Percentiles rank a stretch among this genome's conserved stretches.
Evolutionary conservation across 2,113 vertebrate genomes (phyloP).

Genomic region (Spermophilus dauricus): DNA sequence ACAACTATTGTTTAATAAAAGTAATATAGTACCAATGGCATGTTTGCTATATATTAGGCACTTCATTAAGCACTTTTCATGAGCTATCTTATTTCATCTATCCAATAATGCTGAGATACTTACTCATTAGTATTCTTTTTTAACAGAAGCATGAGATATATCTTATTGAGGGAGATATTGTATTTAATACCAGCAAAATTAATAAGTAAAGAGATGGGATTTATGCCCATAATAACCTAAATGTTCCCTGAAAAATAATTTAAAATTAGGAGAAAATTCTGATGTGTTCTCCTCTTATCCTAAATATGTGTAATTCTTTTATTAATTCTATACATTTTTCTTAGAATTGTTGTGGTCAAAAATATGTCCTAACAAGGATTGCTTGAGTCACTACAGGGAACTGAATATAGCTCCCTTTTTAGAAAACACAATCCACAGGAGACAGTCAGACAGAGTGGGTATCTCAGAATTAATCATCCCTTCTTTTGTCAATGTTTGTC

Average conservation of each 20-base stretch:
- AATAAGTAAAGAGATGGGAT: not conserved
- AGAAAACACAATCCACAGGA: not conserved
- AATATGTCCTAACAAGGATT: not conserved
- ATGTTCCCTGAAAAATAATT: not conserved
- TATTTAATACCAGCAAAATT: not conserved
- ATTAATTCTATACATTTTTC: not conserved
- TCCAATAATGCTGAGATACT: not conserved
- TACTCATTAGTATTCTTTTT: not conserved
- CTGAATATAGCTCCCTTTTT: not conserved
- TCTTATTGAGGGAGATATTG: not conserved
- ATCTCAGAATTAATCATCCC: not conserved
- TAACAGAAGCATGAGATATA: not conserved
- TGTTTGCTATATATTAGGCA: not conserved
- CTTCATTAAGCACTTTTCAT: not conserved
- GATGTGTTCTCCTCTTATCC: not conserved
- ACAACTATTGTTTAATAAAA: not conserved
- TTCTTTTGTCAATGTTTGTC: slow-evolving; percentile 7
- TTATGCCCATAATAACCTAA: not conserved
- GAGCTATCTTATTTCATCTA: slow-evolving; percentile 35
- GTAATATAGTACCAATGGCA: not conserved
- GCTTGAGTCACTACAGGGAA: not conserved
- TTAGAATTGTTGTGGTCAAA: not conserved
- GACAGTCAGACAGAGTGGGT: not conserved
- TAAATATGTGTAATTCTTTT: not conserved
- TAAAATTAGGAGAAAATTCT: slow-evolving; percentile 1